Evolutionary conservation across 1,140 invertebrate genomes (phyloP).

Genomic region (Papilio xuthus): DNA sequence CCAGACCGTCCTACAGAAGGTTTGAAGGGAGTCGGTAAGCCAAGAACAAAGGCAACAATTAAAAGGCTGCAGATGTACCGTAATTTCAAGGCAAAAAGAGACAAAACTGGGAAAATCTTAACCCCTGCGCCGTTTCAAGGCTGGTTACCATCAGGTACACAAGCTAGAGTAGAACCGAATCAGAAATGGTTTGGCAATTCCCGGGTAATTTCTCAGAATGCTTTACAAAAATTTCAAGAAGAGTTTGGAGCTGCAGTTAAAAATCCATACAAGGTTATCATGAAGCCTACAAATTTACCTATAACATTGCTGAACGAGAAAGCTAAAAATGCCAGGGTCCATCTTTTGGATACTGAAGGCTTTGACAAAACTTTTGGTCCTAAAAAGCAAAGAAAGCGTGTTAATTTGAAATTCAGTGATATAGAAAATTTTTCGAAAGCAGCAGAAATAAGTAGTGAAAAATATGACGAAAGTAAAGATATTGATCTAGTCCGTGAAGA

Average conservation of each 20-base stretch:
- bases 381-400: constrained; percentile 95
- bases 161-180: constrained; percentile 97
- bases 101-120: constrained; percentile 95
- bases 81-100: constrained; percentile 96
- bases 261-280: constrained; percentile 98
- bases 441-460: constrained; percentile 86
- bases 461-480: constrained; percentile 92
- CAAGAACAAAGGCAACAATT: constrained; percentile 95
- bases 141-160: constrained; percentile 92
- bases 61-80: constrained; percentile 98
- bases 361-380: constrained; percentile 97
- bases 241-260: constrained; percentile 96
- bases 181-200: constrained; percentile 99
- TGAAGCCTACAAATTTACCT: constrained; percentile 97
- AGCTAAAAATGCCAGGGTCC: constrained; percentile 94
- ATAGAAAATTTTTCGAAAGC: constrained; percentile 87
- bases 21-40: constrained; percentile 92
- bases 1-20: constrained; percentile 89
- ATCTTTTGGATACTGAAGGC: constrained; percentile 97
- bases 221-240: constrained; percentile 98
- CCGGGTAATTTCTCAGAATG: constrained; percentile 94
- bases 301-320: constrained; percentile 97
- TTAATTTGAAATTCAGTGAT: constrained; percentile 90
- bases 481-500: constrained; percentile 92
- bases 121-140: constrained; percentile 97